Percentiles rank a stretch among this genome's conserved stretches.
Evolutionary conservation across 2,888 invertebrate genomes (phyloP).

Genomic region (Himalopsyche anomala): DNA sequence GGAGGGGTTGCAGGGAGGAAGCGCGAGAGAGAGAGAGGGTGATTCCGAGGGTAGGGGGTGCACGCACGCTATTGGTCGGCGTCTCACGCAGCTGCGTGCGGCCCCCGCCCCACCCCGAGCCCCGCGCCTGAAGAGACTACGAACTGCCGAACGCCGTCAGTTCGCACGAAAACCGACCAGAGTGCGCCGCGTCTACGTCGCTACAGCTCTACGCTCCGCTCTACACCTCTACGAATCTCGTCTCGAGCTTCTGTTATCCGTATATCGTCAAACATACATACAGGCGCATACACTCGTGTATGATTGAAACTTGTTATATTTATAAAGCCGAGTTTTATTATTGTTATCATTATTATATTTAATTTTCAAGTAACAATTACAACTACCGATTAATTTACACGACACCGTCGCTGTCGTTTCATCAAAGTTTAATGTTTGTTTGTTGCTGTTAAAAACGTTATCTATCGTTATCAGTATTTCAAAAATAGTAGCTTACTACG

Average conservation of each 20-base stretch:
- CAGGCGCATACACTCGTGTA: slow-evolving; percentile 13
- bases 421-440: slow-evolving; percentile 27
- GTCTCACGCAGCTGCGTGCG: slow-evolving; percentile 68
- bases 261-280: slow-evolving; percentile 1
- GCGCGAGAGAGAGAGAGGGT: slow-evolving; percentile 71
- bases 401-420: slow-evolving; percentile 19
- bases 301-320: slow-evolving; percentile 37
- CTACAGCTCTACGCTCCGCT: slow-evolving; percentile 36
- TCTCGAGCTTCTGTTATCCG: slow-evolving; percentile 32
- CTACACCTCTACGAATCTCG: slow-evolving; percentile 21
- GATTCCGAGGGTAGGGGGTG: slow-evolving; percentile 65
- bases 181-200: slow-evolving; percentile 69
- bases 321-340: background rate
- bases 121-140: slow-evolving; percentile 67
- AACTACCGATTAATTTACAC: background rate
- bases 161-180: slow-evolving; percentile 71
- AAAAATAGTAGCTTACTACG: background rate
- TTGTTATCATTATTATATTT: slow-evolving; percentile 11
- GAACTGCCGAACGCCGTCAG: slow-evolving; percentile 70
- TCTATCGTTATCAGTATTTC: background rate
- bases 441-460: background rate
- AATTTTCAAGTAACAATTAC: background rate
- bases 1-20: slow-evolving; percentile 55
- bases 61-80: slow-evolving; percentile 67
- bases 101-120: slow-evolving; percentile 71